These are phyloP conservation scores for Drosophila ironensis DNA, from an alignment of 1,140 invertebrate genomes.

Conservation along the genomic window DNA sequence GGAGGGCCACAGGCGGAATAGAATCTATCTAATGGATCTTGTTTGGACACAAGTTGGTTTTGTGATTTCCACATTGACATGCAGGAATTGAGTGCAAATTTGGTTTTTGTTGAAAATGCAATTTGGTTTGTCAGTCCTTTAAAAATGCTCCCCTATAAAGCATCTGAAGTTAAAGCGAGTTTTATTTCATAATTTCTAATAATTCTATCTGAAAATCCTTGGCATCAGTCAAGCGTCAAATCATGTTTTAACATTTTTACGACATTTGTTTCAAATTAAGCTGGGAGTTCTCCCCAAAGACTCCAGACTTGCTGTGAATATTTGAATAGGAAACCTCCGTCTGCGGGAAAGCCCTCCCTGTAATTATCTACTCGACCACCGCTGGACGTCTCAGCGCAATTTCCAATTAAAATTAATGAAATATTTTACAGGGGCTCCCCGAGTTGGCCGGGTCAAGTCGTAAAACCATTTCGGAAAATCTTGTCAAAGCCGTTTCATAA, in stretches of 20 bases:
- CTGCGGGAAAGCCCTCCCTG: slow-evolving; percentile 34
- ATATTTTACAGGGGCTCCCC: slow-evolving; percentile 51
- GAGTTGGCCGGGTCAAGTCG: slow-evolving; percentile 54
- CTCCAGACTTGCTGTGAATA: slow-evolving; percentile 41
- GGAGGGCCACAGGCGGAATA: not conserved
- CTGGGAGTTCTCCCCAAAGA: slow-evolving; percentile 42
- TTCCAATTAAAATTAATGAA: slow-evolving; percentile 80
- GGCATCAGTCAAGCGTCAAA: slow-evolving; percentile 72
- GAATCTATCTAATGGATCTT: slow-evolving; percentile 5
- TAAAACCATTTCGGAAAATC: slow-evolving; percentile 73
- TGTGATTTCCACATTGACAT: not conserved
- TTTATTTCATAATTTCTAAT: too few relatives aligned
- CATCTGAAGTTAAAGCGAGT: too few relatives aligned
- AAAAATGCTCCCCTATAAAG: slow-evolving; percentile 22
- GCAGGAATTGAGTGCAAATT: slow-evolving; percentile 8
- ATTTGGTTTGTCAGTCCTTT: not conserved
- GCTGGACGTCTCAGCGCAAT: slow-evolving; percentile 60
- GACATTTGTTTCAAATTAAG: slow-evolving; percentile 79
- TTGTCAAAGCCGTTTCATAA: slow-evolving; percentile 77
- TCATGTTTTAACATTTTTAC: slow-evolving; percentile 70
- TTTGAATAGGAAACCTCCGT: slow-evolving; percentile 43
- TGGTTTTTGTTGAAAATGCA: not conserved
- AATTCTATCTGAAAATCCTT: slow-evolving; percentile 32
- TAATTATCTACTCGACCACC: slow-evolving; percentile 73
- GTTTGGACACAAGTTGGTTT: slow-evolving; percentile 2